phyloP scores from a whole-genome alignment of 2,113 vertebrate genomes.

The Penelope pileata region DNA sequence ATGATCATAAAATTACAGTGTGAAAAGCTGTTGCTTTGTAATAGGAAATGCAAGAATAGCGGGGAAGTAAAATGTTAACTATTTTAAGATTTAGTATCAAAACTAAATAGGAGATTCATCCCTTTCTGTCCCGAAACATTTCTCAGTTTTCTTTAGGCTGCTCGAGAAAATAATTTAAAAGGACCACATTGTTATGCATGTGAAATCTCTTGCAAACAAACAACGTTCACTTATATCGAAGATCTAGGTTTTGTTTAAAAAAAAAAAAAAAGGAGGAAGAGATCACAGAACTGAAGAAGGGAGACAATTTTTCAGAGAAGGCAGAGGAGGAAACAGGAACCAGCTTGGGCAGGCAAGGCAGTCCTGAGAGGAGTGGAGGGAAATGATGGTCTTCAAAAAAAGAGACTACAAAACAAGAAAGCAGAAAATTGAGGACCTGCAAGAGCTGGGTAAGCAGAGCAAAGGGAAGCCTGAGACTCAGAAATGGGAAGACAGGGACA shows the following conservation, averaged over 20 bases:
- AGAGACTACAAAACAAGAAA: not conserved
- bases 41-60: not conserved
- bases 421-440: not conserved
- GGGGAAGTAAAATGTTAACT: not conserved
- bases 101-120: not conserved
- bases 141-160: not conserved
- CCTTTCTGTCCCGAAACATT: not conserved
- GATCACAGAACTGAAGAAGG: not conserved
- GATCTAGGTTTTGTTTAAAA: not conserved
- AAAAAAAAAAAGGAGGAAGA: not conserved
- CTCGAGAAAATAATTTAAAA: not conserved
- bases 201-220: not conserved
- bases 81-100: not conserved
- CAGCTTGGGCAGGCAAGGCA: not conserved
- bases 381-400: not conserved
- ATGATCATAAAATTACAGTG: not conserved
- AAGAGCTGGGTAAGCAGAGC: not conserved
- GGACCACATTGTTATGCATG: not conserved
- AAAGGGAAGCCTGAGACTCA: not conserved
- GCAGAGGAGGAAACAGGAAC: not conserved
- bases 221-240: not conserved
- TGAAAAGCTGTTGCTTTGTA: not conserved
- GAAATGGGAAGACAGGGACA: not conserved
- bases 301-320: too few relatives aligned
- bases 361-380: not conserved